A percentile compares a stretch with the other conserved stretches of the same genome.
Conservation (phyloP, 2,888 invertebrate species). For the Meteorus cinctellus region DNA sequence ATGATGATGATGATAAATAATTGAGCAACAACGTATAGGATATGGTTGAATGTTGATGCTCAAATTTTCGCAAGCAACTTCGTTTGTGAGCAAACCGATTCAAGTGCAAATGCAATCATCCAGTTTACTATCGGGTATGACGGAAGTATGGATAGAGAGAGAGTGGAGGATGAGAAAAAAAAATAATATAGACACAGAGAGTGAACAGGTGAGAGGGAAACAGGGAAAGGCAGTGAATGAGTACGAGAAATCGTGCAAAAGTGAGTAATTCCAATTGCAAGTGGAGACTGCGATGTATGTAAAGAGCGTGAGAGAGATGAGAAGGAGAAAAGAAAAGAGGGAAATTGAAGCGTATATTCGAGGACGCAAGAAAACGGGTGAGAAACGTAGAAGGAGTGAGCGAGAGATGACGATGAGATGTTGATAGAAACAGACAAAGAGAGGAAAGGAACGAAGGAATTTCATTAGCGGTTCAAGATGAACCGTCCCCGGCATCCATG, state of each 20-base stretch:
- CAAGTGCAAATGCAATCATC: slow-evolving; percentile 20
- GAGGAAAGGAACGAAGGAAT: slow-evolving; percentile 52
- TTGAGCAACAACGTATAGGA: not conserved
- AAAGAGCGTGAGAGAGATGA: not conserved
- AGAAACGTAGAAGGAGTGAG: slow-evolving; percentile 15
- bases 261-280: slow-evolving; percentile 33
- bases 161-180: slow-evolving; percentile 33
- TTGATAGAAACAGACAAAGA: slow-evolving; percentile 38
- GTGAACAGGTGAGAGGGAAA: slow-evolving; percentile 1
- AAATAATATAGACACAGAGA: not conserved
- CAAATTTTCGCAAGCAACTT: slow-evolving; percentile 13
- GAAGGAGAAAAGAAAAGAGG: not conserved
- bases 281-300: slow-evolving; percentile 3
- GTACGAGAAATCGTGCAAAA: slow-evolving; percentile 25
- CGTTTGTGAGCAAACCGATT: slow-evolving; percentile 21
- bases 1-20: slow-evolving; percentile 7
- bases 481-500: slow-evolving; percentile 54
- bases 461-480: slow-evolving; percentile 60
- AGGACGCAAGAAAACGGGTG: slow-evolving; percentile 34
- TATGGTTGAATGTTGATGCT: slow-evolving; percentile 9
- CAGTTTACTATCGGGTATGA: slow-evolving; percentile 12
- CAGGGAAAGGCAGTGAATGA: not conserved
- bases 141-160: not conserved
- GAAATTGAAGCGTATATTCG: slow-evolving; percentile 28
- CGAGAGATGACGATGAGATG: slow-evolving; percentile 26